Evolutionary conservation across 2,113 vertebrate species (phyloP).

Genomic region (Recurvirostra avosetta): DNA sequence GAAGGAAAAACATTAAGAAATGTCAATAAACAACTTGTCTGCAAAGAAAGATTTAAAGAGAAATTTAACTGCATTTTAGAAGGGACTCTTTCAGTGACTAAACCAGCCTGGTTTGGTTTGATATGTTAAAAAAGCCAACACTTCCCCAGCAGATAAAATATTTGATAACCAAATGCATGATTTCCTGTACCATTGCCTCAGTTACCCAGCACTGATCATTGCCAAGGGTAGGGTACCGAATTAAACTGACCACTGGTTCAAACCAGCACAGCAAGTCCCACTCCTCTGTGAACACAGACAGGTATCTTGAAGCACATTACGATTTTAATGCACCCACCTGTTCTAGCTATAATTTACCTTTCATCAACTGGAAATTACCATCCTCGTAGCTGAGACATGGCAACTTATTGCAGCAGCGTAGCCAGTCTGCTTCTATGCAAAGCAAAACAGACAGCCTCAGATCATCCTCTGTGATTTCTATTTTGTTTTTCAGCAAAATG

Average conservation of each 20-base stretch:
- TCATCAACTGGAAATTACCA: slow-evolving; percentile 39
- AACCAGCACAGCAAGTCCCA: background rate
- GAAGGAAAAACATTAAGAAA: background rate
- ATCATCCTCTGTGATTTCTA: slow-evolving; percentile 38
- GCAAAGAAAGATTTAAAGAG: background rate
- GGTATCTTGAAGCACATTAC: background rate
- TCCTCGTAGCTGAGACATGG: background rate
- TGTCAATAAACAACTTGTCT: background rate
- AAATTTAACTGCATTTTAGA: background rate
- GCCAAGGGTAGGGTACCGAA: background rate
- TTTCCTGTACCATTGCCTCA: background rate
- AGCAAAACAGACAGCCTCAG: slow-evolving; percentile 6
- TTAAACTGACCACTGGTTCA: background rate
- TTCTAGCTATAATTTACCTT: slow-evolving; percentile 1
- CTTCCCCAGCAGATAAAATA: background rate
- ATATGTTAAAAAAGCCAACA: background rate
- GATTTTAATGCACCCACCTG: background rate
- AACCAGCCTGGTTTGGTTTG: background rate
- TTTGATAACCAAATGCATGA: background rate
- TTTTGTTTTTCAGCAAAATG: slow-evolving; percentile 30
- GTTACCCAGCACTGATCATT: background rate
- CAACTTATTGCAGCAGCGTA: background rate
- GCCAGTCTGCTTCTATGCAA: background rate
- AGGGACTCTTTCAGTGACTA: background rate
- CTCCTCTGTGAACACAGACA: background rate